These are phyloP conservation scores for Myanophis thanlyinensis DNA, from an alignment of 2,113 vertebrate genomes.

Conservation along the genomic window DNA sequence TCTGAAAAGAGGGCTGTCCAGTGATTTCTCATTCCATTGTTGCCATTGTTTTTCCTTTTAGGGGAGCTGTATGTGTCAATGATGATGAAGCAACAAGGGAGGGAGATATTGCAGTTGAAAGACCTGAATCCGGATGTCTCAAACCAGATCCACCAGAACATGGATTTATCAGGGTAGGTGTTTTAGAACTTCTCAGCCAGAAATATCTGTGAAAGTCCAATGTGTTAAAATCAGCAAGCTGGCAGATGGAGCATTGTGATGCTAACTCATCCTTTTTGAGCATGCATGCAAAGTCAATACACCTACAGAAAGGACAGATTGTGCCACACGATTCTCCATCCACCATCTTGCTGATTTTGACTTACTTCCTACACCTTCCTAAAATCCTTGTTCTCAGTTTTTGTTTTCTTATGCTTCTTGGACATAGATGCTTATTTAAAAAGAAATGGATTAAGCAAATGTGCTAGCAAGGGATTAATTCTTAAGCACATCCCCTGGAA, in stretches of 20 bases:
- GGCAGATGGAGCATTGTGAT: not conserved
- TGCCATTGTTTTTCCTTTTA: constrained; percentile 51
- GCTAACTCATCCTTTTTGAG: not conserved
- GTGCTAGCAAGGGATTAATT: not conserved
- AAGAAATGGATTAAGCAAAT: not conserved
- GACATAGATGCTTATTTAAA: not conserved
- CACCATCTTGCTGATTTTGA: not conserved
- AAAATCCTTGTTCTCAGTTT: not conserved
- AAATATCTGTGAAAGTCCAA: not conserved
- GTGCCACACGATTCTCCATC: not conserved
- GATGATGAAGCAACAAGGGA: constrained; percentile 79
- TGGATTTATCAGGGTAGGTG: constrained; percentile 83
- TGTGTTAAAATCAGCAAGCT: not conserved
- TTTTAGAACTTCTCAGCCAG: not conserved
- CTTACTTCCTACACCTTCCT: not conserved
- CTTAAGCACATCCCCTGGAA: not conserved
- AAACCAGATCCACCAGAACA: constrained; percentile 76
- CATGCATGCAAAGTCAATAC: not conserved
- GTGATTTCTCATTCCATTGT: too few relatives aligned
- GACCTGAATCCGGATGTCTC: constrained; percentile 79
- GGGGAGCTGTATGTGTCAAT: constrained; percentile 82
- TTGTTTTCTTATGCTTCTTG: not conserved
- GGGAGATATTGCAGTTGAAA: constrained; percentile 53
- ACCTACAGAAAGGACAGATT: not conserved
- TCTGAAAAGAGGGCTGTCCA: not conserved